Base-by-base conservation (phyloP, 2,888 invertebrate genomes). In the Limenitis camilla region DNA sequence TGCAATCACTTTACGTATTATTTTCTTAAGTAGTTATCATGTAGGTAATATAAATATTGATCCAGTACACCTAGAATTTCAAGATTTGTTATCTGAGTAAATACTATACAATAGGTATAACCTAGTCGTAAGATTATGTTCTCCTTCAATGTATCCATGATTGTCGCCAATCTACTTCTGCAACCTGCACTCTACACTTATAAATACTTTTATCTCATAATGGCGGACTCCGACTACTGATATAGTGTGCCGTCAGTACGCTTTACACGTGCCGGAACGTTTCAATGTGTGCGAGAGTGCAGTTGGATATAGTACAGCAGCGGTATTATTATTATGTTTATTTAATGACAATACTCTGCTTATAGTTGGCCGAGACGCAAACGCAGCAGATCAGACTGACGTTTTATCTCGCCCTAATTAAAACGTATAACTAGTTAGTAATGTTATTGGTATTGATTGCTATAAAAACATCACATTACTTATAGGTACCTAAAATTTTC, bases 211-310 rank as follows among this genome's bases (percentile, higher is more conserved):
- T 59, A 59, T 61, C 60, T 61, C 53, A 51, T 57, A 59, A 59
- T 54, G 59, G 51, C 60, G 49, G 64, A 62, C 60, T 60, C 59
- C 60, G 64, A 55, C 52, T 44, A 11, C 39, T 49, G 46, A 47
- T 45, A 44, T 57, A 57, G 68, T 71, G 68, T 68, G 66, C 60
- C 51, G 54, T 68, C 52, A 7, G 44, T 56, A 70, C 63, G 52
- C 53, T 59, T 71, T 73, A 73, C 73, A 73, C 73, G 74, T 74
- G 74, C 63, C 68, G 55, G 56, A 39, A 39, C 51, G 36, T 53
- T 51, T 58, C 49, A 40, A 42, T 67, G 74, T 74, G 71, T 71
- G 70, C 64, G 55, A 60, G 58, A 63, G 62, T 63, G 64, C 60
- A 63, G 63, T 61, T 61, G 61, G 59, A 62, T 62, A 60, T 58